Evolutionary conservation across 2,888 invertebrate species (phyloP).

Genomic region (Rhingia rostrata): DNA sequence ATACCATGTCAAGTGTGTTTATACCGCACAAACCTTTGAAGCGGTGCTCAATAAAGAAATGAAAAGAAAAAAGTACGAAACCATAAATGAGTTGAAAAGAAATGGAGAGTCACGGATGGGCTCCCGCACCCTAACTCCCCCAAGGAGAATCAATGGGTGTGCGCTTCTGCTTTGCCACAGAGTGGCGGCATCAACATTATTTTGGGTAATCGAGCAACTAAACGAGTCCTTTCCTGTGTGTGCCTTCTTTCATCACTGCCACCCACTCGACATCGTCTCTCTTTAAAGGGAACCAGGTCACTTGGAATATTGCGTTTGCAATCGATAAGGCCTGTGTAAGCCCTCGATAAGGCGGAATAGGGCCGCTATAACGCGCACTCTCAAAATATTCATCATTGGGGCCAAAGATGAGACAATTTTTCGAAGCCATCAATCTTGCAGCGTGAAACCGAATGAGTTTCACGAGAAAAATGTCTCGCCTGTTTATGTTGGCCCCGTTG

Average conservation of each 20-base stretch:
- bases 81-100: slow-evolving; percentile 6
- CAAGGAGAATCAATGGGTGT: not conserved
- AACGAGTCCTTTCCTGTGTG: slow-evolving; percentile 24
- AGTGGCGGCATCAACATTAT: slow-evolving; percentile 36
- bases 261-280: not conserved
- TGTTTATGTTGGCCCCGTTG: no score
- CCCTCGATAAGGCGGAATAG: no score
- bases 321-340: no score
- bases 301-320: slow-evolving; percentile 52
- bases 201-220: slow-evolving; percentile 55
- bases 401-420: no score
- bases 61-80: slow-evolving; percentile 5
- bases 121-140: not conserved
- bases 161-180: not conserved
- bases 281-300: slow-evolving; percentile 47
- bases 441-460: no score
- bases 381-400: no score
- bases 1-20: slow-evolving; percentile 53
- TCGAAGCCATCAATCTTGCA: no score
- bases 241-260: not conserved
- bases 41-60: slow-evolving; percentile 51
- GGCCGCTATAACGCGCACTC: no score
- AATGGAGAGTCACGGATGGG: slow-evolving; percentile 9
- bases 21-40: slow-evolving; percentile 40
- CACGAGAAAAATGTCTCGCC: no score